Evolutionary conservation across 2,113 vertebrate genomes (phyloP).

Genomic region (Paraplagusia blochii): DNA sequence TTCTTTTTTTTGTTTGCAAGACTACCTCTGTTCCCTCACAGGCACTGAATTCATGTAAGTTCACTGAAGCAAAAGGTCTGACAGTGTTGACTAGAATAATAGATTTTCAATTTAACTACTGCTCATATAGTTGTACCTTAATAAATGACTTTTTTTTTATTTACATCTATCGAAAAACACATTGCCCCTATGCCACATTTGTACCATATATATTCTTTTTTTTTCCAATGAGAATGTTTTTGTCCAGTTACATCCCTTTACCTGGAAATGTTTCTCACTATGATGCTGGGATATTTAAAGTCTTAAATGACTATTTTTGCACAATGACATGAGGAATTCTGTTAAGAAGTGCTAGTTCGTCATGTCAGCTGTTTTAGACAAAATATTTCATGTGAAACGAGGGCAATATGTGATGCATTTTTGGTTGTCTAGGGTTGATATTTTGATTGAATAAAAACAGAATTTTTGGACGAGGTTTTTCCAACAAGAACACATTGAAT

Average conservation of each 20-base stretch:
- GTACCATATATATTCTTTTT: too few relatives aligned
- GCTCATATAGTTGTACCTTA: conserved; percentile 16
- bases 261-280: neutral
- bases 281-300: conserved; percentile 11
- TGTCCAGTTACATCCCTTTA: neutral
- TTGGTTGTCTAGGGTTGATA: conserved; percentile 17
- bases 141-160: conserved; percentile 18
- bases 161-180: conserved; percentile 20
- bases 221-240: too few relatives aligned
- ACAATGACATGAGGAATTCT: conserved; percentile 1
- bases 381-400: conserved; percentile 20
- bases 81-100: neutral
- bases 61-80: conserved; percentile 15
- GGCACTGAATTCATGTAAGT: conserved; percentile 41
- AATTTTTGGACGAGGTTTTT: conserved; percentile 19
- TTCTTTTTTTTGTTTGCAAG: conserved; percentile 53
- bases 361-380: conserved; percentile 26
- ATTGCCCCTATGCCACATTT: neutral
- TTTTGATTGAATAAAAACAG: conserved; percentile 55
- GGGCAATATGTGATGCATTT: conserved; percentile 19
- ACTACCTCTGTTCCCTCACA: conserved; percentile 63
- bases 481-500: conserved; percentile 14
- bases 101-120: conserved; percentile 30
- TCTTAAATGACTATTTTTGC: conserved; percentile 1
- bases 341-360: conserved; percentile 5